Conservation (phyloP, 1,140 invertebrate species). For the Leguminivora glycinivorella region DNA sequence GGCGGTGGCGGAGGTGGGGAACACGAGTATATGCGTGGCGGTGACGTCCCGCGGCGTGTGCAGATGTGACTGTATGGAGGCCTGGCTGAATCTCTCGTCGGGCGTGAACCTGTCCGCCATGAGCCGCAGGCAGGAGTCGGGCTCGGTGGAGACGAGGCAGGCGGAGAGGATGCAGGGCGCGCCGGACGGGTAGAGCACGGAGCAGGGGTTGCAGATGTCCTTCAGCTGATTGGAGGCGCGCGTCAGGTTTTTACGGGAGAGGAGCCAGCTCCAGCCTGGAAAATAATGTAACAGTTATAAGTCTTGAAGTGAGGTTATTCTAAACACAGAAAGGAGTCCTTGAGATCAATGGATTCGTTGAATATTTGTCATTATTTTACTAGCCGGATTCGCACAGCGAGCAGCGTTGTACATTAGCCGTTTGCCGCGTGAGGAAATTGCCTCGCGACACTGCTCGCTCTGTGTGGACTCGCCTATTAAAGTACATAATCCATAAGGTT, state of each 20-base stretch:
- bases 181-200: conserved; percentile 87
- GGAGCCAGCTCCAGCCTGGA: conserved; percentile 93
- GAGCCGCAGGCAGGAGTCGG: conserved; percentile 94
- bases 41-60: conserved; percentile 96
- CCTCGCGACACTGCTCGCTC: too few relatives aligned
- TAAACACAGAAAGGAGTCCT: too few relatives aligned
- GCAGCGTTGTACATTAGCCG: too few relatives aligned
- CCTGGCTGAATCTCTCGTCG: conserved; percentile 93
- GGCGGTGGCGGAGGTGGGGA: conserved; percentile 98
- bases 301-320: too few relatives aligned
- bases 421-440: too few relatives aligned
- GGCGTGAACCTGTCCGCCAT: conserved; percentile 97
- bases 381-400: too few relatives aligned
- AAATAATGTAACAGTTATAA: neutral
- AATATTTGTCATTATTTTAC: too few relatives aligned
- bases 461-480: too few relatives aligned
- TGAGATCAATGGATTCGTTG: too few relatives aligned
- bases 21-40: conserved; percentile 98
- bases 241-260: conserved; percentile 94
- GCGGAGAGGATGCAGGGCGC: conserved; percentile 96
- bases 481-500: too few relatives aligned
- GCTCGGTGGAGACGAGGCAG: conserved; percentile 97
- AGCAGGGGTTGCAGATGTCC: conserved; percentile 94
- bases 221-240: conserved; percentile 92
- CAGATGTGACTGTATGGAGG: conserved; percentile 89